phyloP scores from a whole-genome alignment of 2,888 invertebrate species.

The Coecobrya sp. region DNA sequence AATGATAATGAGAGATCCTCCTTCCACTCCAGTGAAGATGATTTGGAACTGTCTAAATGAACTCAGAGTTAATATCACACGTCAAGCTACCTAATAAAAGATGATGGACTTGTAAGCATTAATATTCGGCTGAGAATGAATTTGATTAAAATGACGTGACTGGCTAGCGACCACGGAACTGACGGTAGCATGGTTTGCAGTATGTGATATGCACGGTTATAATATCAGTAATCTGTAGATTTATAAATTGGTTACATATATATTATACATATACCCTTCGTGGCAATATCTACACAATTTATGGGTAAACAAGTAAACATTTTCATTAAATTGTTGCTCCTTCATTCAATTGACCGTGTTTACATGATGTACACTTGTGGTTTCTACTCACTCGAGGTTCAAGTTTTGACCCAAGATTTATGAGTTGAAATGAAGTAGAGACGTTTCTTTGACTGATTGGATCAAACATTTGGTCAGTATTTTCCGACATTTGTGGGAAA shows the following conservation, averaged over 20 bases:
- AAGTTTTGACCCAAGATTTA: conserved; percentile 68
- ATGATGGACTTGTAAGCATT: conserved; percentile 37
- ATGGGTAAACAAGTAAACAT: conserved; percentile 37
- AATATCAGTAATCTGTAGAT: not conserved
- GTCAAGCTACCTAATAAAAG: conserved; percentile 45
- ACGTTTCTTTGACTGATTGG: conserved; percentile 78
- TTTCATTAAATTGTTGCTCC: conserved; percentile 57
- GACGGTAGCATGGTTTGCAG: not conserved
- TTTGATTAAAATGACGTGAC: conserved; percentile 13
- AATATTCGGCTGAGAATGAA: conserved; percentile 28
- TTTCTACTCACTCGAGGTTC: not conserved
- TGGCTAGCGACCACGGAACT: not conserved
- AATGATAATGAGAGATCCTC: conserved; percentile 55
- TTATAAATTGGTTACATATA: too few species aligned
- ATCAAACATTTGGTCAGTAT: conserved; percentile 76
- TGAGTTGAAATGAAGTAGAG: conserved; percentile 78
- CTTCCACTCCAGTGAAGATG: conserved; percentile 55
- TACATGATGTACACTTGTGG: conserved; percentile 34
- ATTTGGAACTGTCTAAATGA: conserved; percentile 56
- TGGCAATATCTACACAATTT: not conserved
- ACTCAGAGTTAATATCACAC: conserved; percentile 44
- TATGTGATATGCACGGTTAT: not conserved
- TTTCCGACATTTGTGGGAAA: conserved; percentile 74
- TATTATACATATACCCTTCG: not conserved
- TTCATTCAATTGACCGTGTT: conserved; percentile 3